phyloP scores from a whole-genome alignment of 2,888 invertebrate genomes.

The Pachycephus smyrnensis region DNA sequence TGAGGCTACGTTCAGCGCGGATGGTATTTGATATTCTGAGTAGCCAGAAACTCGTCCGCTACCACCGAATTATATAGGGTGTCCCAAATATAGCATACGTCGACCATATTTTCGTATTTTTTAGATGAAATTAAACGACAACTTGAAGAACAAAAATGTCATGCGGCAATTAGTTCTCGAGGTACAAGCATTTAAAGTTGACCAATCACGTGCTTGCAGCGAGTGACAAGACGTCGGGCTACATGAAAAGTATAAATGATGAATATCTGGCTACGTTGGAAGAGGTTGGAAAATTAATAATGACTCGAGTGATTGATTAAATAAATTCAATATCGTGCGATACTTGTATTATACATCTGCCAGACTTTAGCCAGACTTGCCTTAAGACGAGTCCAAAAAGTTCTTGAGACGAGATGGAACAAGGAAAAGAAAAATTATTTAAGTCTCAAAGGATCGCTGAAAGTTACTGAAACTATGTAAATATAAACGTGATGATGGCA shows the following conservation, averaged over 20 bases:
- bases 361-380: background rate
- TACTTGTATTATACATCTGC: background rate
- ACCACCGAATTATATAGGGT: background rate
- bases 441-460: background rate
- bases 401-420: background rate
- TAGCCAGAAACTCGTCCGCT: background rate
- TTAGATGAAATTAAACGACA: background rate
- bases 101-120: no score
- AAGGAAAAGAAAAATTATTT: background rate
- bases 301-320: background rate
- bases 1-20: background rate
- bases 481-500: no score
- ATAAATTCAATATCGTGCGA: background rate
- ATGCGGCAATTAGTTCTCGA: background rate
- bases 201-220: background rate
- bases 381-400: background rate
- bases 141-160: background rate
- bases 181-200: background rate
- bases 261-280: background rate
- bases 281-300: background rate
- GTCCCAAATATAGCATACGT: background rate
- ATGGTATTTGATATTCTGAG: background rate
- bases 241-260: background rate
- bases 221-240: background rate
- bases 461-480: background rate